Percentiles rank a stretch among this genome's conserved stretches.
These are phyloP conservation scores for Acronicta aceris DNA, from an alignment of 2,888 invertebrate genomes.

Conservation along the genomic window DNA sequence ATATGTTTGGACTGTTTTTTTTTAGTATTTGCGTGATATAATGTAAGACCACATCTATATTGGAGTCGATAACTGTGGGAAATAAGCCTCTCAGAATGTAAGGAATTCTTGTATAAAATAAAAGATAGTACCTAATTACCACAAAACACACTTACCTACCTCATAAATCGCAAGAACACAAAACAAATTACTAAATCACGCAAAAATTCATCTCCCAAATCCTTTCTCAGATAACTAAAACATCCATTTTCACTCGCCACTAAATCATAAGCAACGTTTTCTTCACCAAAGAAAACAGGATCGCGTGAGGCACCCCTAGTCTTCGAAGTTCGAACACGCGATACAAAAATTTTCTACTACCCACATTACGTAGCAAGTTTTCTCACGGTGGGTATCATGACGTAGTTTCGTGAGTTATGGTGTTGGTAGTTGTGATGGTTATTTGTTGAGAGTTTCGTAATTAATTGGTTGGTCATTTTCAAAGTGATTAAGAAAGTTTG, in stretches of 20 bases:
- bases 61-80: no score
- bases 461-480: conserved; percentile 40
- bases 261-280: conserved; percentile 78
- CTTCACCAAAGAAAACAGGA: conserved; percentile 69
- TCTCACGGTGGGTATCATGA: conserved; percentile 67
- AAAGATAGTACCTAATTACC: neutral
- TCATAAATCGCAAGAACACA: conserved; percentile 7
- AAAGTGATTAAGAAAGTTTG: conserved; percentile 6
- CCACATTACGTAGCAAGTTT: conserved; percentile 75
- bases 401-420: conserved; percentile 57
- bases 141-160: neutral
- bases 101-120: neutral
- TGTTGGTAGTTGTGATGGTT: conserved; percentile 18
- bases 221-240: conserved; percentile 44
- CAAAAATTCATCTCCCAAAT: conserved; percentile 37
- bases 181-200: conserved; percentile 43
- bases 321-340: conserved; percentile 76
- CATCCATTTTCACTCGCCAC: conserved; percentile 64
- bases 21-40: no score
- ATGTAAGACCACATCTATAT: no score
- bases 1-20: no score
- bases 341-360: conserved; percentile 83
- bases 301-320: conserved; percentile 77
- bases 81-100: no score
- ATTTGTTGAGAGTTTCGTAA: conserved; percentile 34